Evolutionary conservation across 2,797 vertebrate species (phyloP), one percentile per base, ranked within the genome.

Genomic region (Acanthornis magna): DNA sequence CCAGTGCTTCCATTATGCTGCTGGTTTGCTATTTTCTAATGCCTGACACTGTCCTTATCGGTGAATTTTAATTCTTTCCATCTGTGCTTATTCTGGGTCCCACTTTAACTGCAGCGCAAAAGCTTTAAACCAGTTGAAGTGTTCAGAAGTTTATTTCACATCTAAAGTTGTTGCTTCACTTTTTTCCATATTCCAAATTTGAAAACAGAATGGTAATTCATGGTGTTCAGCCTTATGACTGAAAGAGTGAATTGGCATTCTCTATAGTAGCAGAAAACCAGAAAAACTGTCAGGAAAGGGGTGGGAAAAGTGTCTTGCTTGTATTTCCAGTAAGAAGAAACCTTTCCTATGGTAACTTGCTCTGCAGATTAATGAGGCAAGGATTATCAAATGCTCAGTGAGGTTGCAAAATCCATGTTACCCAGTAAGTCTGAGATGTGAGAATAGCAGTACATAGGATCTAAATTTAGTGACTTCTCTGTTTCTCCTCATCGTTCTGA

Each of bases 401-500:
- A 81, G 45, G 47, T 73, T 32, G 76, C 47, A 75, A 61, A 83
- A 79, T 61, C 16, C 9, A 61, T 6, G 21, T 74, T 74, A 71
- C 67, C 63, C 63, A 57, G 87, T 74, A 74, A 93, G 22, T 54
- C 42, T 43, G 85, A 71, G 88, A 67, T 43, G 53, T 0, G 0
- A 57, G 57, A 89, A 55, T 7, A 85, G 81, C 57, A 50, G 32
- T 68, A 36, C 38, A 29, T 7, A 9, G 43, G 50, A 51, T 91
- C 73, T 96, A 86, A 91, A 91, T 88, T 88, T 72, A 80, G 80
- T 2, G 1, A 25, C 85, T 96, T 38, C 51, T 76, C 76, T 89
- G 54, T 58, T 94, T 95, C 63, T 72, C 29, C 66, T 95, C 83
- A 63, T 91, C 66, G 62, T 60, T 79, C 43, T 91, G 93, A 63